Conservation (phyloP, 2,113 vertebrate species). For the Chrysemys picta region DNA sequence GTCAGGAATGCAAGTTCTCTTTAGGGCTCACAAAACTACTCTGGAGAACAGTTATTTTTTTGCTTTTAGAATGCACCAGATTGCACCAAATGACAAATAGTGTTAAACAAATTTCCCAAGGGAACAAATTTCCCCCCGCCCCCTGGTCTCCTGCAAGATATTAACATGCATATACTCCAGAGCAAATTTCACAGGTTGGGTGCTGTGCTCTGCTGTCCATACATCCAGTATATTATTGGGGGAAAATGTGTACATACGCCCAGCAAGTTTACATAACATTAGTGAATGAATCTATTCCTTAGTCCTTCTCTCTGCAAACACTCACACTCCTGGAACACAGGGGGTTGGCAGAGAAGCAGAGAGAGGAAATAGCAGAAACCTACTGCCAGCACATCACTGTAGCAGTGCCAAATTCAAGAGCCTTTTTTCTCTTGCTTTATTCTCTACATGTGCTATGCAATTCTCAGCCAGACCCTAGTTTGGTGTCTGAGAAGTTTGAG, state of each 20-base stretch:
- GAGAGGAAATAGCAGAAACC: not conserved
- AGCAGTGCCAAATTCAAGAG: not conserved
- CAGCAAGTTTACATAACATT: not conserved
- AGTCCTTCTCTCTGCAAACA: not conserved
- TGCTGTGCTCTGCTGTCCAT: not conserved
- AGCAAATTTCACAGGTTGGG: not conserved
- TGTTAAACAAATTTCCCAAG: not conserved
- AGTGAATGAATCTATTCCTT: not conserved
- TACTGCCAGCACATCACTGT: rapidly evolving
- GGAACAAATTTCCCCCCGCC: not conserved
- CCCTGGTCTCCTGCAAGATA: not conserved
- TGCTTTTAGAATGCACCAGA: not conserved
- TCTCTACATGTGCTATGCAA: not conserved
- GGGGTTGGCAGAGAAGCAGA: not conserved
- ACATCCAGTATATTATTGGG: not conserved
- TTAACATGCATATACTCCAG: rapidly evolving
- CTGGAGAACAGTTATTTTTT: not conserved
- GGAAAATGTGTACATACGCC: not conserved
- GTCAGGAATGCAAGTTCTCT: not conserved
- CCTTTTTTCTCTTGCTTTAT: rapidly evolving
- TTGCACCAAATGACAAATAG: not conserved
- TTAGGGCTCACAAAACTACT: not conserved
- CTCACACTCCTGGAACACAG: not conserved
- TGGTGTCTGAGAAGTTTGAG: not conserved
- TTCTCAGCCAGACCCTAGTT: not conserved